A percentile compares a stretch with the other conserved stretches of the same genome.
Evolutionary conservation across 2,113 vertebrate genomes (phyloP).

Genomic region (Muscicapa adusta): DNA sequence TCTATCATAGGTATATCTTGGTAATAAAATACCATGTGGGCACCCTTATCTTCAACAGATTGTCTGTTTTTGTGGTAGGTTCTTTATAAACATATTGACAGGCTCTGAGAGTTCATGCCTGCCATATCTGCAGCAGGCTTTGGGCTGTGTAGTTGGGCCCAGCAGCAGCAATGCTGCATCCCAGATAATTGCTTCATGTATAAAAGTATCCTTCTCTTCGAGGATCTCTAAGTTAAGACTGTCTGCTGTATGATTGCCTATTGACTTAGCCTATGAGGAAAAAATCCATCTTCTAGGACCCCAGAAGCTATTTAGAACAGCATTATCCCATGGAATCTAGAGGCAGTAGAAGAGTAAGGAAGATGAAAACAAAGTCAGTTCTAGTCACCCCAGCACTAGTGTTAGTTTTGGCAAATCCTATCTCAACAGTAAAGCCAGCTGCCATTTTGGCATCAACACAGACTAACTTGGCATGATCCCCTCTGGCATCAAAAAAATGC

Average conservation of each 20-base stretch:
- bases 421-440: conserved; percentile 26
- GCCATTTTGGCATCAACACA: conserved; percentile 53
- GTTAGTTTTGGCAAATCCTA: conserved; percentile 45
- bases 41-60: not conserved
- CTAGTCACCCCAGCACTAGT: not conserved
- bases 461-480: conserved; percentile 49
- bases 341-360: not conserved
- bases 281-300: not conserved
- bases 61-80: not conserved
- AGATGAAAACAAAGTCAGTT: not conserved
- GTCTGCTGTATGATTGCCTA: not conserved
- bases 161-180: not conserved
- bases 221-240: not conserved
- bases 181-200: not conserved
- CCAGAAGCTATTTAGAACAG: not conserved
- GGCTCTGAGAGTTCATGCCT: not conserved
- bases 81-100: not conserved
- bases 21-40: not conserved
- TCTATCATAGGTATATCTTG: not conserved
- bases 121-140: not conserved
- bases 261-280: not conserved
- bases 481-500: conserved; percentile 34
- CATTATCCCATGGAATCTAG: not conserved
- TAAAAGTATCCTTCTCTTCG: not conserved
- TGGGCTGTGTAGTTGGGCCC: not conserved